Evolutionary conservation across 2,797 vertebrate genomes (phyloP).

Genomic region (Takifugu ocellatus): DNA sequence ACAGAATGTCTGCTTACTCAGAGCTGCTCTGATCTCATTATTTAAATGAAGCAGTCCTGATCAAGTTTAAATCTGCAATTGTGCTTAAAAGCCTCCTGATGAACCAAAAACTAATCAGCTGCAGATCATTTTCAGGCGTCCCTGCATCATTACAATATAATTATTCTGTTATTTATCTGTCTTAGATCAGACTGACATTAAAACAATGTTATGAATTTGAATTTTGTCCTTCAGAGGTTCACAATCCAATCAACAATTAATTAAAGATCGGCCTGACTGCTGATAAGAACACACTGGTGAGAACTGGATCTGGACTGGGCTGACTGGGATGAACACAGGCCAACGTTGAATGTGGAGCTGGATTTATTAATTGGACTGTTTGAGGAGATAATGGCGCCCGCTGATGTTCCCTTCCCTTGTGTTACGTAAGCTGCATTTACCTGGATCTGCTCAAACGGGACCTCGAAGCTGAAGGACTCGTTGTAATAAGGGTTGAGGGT

Average conservation of each 20-base stretch:
- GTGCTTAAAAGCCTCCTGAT: too few relatives aligned
- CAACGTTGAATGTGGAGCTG: conserved; percentile 49
- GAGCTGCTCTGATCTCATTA: background rate
- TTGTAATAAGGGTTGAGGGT: conserved; percentile 99
- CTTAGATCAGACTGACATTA: background rate
- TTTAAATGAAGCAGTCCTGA: too few relatives aligned
- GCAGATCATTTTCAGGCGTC: too few relatives aligned
- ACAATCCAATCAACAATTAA: conserved; percentile 31
- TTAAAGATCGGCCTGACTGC: conserved; percentile 15
- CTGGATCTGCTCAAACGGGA: conserved; percentile 99
- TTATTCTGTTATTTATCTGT: background rate
- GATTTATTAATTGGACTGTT: too few relatives aligned
- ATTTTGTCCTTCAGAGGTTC: conserved; percentile 2
- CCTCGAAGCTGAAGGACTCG: conserved; percentile 99
- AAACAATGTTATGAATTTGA: background rate
- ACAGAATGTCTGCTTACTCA: conserved; percentile 54
- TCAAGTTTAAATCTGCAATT: too few relatives aligned
- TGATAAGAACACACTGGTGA: conserved; percentile 11
- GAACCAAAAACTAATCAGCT: too few relatives aligned
- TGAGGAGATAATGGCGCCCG: too few relatives aligned
- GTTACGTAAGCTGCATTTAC: conserved; percentile 65
- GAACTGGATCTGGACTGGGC: conserved; percentile 23
- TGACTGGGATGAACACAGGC: conserved; percentile 51
- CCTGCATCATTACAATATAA: too few relatives aligned
- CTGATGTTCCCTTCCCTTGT: too few relatives aligned